phyloP scores from a whole-genome alignment of 2,888 invertebrate genomes.

The Harpalus rufipes region DNA sequence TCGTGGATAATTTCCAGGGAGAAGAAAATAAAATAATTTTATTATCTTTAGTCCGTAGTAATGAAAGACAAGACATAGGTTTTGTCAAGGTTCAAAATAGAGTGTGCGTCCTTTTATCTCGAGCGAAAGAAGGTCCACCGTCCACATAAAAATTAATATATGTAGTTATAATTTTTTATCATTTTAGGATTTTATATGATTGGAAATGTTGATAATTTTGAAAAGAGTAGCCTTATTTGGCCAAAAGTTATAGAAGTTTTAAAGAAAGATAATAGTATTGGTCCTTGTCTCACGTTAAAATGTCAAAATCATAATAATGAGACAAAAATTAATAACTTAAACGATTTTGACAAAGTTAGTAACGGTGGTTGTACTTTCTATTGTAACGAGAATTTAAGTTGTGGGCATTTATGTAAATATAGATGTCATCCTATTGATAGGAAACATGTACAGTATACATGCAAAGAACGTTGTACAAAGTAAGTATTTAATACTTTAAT shows the following conservation, averaged over 20 bases:
- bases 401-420: slow-evolving; percentile 82
- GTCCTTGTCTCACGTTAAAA: slow-evolving; percentile 77
- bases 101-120: slow-evolving; percentile 76
- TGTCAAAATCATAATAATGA: slow-evolving; percentile 79
- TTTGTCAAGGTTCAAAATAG: slow-evolving; percentile 76
- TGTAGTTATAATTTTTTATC: neutral
- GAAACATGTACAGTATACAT: slow-evolving; percentile 78
- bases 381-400: slow-evolving; percentile 74
- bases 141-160: neutral
- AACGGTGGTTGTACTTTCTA: slow-evolving; percentile 81
- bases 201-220: slow-evolving; percentile 84
- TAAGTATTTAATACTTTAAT: slow-evolving; percentile 71
- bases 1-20: slow-evolving; percentile 79
- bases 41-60: slow-evolving; percentile 78
- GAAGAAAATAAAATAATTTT: slow-evolving; percentile 78
- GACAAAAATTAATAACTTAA: slow-evolving; percentile 74
- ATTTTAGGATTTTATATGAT: slow-evolving; percentile 83
- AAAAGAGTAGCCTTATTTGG: slow-evolving; percentile 80
- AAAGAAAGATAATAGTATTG: slow-evolving; percentile 78
- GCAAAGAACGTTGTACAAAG: slow-evolving; percentile 79
- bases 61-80: slow-evolving; percentile 75
- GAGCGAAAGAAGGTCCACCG: slow-evolving; percentile 77
- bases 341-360: slow-evolving; percentile 78
- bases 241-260: slow-evolving; percentile 78
- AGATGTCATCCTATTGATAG: slow-evolving; percentile 82